Percentiles rank a stretch among this genome's conserved stretches.
phyloP scores from a whole-genome alignment of 2,797 vertebrate species.

The Antennarius maculatus region DNA sequence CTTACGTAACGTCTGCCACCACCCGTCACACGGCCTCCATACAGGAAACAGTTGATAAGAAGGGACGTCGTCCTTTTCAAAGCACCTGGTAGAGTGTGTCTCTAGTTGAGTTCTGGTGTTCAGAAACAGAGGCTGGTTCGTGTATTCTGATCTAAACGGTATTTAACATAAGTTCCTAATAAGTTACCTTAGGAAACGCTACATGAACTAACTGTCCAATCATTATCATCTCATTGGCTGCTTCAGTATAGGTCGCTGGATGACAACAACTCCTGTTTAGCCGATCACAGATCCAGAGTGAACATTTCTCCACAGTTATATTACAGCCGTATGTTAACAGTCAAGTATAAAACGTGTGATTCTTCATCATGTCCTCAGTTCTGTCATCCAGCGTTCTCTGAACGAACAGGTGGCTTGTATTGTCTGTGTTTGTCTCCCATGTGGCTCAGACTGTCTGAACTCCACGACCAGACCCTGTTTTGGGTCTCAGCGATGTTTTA shows the following conservation, averaged over 20 bases:
- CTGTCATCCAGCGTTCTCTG: background rate
- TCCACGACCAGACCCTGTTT: slow-evolving; percentile 38
- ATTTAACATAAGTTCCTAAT: too few species aligned
- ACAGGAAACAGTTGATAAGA: background rate
- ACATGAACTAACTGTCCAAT: too few species aligned
- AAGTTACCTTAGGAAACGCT: too few species aligned
- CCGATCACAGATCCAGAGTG: too few species aligned
- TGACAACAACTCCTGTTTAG: too few species aligned
- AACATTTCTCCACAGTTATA: background rate
- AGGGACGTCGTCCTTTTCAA: slow-evolving; percentile 6
- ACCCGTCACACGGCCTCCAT: background rate
- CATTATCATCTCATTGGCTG: too few species aligned
- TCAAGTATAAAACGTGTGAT: background rate
- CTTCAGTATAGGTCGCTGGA: too few species aligned
- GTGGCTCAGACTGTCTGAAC: slow-evolving; percentile 1
- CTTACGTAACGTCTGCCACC: slow-evolving; percentile 24
- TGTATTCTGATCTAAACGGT: too few species aligned
- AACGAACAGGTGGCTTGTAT: background rate
- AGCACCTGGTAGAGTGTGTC: too few species aligned
- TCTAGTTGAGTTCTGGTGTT: too few species aligned
- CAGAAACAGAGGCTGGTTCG: too few species aligned
- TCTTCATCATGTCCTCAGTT: background rate
- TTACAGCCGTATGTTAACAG: too few species aligned
- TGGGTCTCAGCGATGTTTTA: slow-evolving; percentile 13
- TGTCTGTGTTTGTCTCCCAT: background rate